Evolutionary conservation across 2,797 vertebrate species (phyloP), one percentile per base, ranked within the genome.

Genomic region (Macropodus opercularis): DNA sequence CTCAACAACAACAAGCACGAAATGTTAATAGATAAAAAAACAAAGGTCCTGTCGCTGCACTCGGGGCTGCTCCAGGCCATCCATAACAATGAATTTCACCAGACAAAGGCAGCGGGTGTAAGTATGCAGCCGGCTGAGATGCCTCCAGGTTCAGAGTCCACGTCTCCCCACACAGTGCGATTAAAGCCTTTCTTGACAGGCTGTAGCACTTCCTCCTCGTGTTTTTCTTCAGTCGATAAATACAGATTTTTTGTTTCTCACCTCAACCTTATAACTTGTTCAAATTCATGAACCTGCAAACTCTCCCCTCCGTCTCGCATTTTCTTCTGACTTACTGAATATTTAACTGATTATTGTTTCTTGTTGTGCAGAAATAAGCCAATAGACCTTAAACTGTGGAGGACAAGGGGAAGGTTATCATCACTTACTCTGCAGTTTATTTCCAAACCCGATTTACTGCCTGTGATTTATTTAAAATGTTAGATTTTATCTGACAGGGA

Each of bases 41-140:
- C 39, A 35, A 19, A 29, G n/a, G 48, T 49, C 9, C 0, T 6
- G 1, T 5, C 4, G 4, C 34, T 13, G n/a, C n/a, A n/a, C n/a
- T n/a, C n/a, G n/a, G n/a, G n/a, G n/a, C 49, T 5, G 2, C 21
- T 61, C 13, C 47, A 17, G 50, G 35, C 21, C 24, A 12, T 15
- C 36, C 19, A 18, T 0, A 61, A 42, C 27, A n/a, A 31, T 40
- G n/a, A 13, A 54, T 66, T 77, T 58, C 44, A 67, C 32, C 56
- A 64, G 41, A 29, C 3, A 8, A 31, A 17, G 6, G 46, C 57
- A 65, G 57, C 27, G 5, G 23, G 27, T 43, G 5, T 24, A 58
- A 63, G 55, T 47, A 48, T 43, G 51, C 14, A 57, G 3, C 32
- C 17, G 26, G 24, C 41, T 40, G 29, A 62, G 43, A 65, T 18